phyloP scores from a whole-genome alignment of 2,113 vertebrate genomes.

The Asarcornis scutulata region DNA sequence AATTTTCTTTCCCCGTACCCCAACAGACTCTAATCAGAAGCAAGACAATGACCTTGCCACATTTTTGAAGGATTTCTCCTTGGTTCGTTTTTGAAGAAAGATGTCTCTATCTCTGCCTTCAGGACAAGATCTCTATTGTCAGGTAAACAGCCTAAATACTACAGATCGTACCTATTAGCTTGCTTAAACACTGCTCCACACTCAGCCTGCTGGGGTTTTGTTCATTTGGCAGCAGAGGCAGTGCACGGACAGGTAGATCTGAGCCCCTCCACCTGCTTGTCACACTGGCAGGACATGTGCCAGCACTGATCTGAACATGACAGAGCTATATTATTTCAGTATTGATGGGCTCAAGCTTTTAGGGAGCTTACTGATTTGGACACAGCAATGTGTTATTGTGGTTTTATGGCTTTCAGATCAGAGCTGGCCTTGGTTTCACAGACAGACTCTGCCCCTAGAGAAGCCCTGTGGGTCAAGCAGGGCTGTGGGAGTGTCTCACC shows the following conservation, averaged over 20 bases:
- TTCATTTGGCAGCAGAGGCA: not conserved
- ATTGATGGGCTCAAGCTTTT: not conserved
- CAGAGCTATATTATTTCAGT: not conserved
- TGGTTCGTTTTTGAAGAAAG: not conserved
- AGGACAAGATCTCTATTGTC: not conserved
- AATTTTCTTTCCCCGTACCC: not conserved
- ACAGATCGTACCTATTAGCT: not conserved
- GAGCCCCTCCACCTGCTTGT: not conserved
- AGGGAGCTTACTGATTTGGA: not conserved
- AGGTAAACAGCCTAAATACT: not conserved
- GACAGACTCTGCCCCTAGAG: not conserved
- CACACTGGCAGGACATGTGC: rapidly evolving
- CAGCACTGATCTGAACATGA: not conserved
- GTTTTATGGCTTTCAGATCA: not conserved
- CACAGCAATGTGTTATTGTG: not conserved
- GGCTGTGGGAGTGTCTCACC: not conserved
- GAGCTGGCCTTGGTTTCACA: not conserved
- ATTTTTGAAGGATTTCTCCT: not conserved
- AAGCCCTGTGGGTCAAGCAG: not conserved
- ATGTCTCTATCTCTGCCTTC: not conserved
- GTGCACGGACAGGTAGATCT: not conserved
- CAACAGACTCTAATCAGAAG: not conserved
- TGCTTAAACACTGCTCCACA: not conserved
- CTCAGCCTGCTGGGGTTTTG: not conserved
- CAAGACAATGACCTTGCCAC: not conserved